phyloP scores from a whole-genome alignment of 2,113 vertebrate species.

The Plecotus auritus region DNA sequence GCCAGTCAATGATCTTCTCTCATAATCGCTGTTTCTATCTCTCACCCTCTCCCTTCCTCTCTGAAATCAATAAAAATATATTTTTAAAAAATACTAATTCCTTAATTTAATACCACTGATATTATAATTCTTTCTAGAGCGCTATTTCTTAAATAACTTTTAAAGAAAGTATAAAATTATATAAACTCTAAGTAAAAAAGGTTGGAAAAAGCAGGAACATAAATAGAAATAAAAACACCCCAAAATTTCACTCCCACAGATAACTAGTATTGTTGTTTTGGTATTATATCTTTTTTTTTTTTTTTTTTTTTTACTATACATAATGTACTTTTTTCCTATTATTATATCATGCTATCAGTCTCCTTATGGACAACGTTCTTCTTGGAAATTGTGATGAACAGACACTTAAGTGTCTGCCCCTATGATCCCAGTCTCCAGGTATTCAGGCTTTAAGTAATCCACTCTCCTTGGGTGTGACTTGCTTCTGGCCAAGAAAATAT shows the following conservation, averaged over 20 bases:
- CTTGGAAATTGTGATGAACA: not conserved
- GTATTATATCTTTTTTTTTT: not conserved
- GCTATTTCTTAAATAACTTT: not conserved
- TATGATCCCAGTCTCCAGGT: not conserved
- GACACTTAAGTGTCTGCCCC: not conserved
- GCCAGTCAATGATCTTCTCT: too few relatives aligned
- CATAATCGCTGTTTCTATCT: too few relatives aligned
- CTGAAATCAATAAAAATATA: not conserved
- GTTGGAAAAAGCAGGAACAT: not conserved
- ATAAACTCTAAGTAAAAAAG: not conserved
- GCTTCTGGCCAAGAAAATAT: not conserved
- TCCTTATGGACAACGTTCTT: not conserved
- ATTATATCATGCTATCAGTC: not conserved
- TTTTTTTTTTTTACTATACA: not conserved
- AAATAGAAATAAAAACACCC: constrained; percentile 7
- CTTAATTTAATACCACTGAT: not conserved
- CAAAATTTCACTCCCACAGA: not conserved
- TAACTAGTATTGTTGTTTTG: not conserved
- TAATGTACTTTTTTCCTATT: not conserved
- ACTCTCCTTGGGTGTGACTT: not conserved
- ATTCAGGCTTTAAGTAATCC: not conserved
- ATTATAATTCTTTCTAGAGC: not conserved
- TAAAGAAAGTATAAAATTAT: not conserved
- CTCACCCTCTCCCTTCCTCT: too few relatives aligned
- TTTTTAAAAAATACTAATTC: not conserved